Evolutionary conservation across 2,888 invertebrate species (phyloP), one percentile per base, ranked within the genome.

Genomic region (Allygus modestus): DNA sequence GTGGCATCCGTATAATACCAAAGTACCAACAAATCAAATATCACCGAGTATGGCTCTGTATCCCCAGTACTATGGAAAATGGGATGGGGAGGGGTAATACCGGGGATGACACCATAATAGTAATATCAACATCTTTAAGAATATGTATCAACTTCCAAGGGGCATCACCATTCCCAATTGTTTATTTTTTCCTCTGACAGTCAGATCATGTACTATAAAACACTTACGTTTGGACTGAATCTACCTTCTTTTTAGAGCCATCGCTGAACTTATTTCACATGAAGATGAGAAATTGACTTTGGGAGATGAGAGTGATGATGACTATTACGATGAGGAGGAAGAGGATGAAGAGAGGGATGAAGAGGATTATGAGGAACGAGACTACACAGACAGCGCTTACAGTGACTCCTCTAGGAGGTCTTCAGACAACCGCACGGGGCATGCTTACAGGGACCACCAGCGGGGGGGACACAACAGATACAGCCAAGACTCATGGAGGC

Each of bases 221-320:
- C 37, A 37, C 9, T 37, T 9, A 37, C 9, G 9, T 37, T 37
- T 37, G 37, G 9, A 37, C 37, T 9, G 4, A 37, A 37, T 4
- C 37, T 37, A 37, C 4, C 37, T 37, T 37, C 37, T 37, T 77
- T 87, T 86, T 77, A 87, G 87, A 26, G 87, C 86, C 0, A 85
- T 87, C n/a, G 81, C 85, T 81, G 85, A 85, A 77, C 85, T 87
- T 11, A 86, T 87, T 20, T 83, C 79, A 26, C 37, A 83, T 65
- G 81, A 85, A 54, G 79, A 81, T 23, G 77, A 77, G 51, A 46
- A 77, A n/a, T n/a, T 77, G n/a, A 28, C 12, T 17, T 11, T 51
- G n/a, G 77, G 26, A 2, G 77, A 77, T n/a, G 46, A 77, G 7
- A 77, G 77, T 51, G 77, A 77, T 31, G 77, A 77, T 23, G 77